Conservation (phyloP, 1,140 invertebrate species). For the Steinernema khuongi region DNA sequence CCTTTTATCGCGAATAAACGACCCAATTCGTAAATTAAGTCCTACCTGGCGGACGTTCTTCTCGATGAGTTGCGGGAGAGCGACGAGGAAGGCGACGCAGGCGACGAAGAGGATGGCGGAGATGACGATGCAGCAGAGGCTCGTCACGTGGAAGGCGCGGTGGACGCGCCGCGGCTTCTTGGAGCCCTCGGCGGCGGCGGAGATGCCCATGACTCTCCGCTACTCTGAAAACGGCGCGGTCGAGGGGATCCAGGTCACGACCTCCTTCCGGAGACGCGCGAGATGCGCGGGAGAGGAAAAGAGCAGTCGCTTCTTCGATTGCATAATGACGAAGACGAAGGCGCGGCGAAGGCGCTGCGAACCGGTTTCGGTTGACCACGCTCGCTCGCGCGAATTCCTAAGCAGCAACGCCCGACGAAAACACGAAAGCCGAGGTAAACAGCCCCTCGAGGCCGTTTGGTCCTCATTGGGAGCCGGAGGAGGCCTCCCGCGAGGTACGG, state of each 20-base stretch:
- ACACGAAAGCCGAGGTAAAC: background rate
- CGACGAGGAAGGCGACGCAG: constrained; percentile 40
- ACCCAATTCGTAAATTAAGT: background rate
- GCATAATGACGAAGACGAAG: constrained; percentile 3
- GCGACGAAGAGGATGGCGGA: constrained; percentile 44
- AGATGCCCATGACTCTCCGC: background rate
- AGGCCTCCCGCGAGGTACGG: too few species aligned
- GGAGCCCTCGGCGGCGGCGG: background rate
- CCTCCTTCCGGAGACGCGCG: background rate
- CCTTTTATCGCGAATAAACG: constrained; percentile 17
- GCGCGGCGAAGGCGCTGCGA: background rate
- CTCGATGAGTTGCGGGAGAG: constrained; percentile 41
- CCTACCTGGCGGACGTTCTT: constrained; percentile 46
- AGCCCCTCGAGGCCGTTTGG: background rate
- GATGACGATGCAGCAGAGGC: constrained; percentile 25
- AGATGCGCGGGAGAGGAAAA: constrained; percentile 16
- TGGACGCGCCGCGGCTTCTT: background rate
- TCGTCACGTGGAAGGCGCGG: background rate
- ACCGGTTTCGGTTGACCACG: constrained; percentile 16
- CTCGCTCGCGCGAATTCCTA: background rate
- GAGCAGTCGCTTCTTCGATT: background rate
- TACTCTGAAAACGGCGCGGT: background rate
- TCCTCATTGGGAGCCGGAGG: too few species aligned
- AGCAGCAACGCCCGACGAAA: constrained; percentile 13
- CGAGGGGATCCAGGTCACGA: background rate